A percentile compares a stretch with the other conserved stretches of the same genome.
These are phyloP conservation scores for Eumerus sabulonum DNA, from an alignment of 2,888 invertebrate species.

Conservation along the genomic window DNA sequence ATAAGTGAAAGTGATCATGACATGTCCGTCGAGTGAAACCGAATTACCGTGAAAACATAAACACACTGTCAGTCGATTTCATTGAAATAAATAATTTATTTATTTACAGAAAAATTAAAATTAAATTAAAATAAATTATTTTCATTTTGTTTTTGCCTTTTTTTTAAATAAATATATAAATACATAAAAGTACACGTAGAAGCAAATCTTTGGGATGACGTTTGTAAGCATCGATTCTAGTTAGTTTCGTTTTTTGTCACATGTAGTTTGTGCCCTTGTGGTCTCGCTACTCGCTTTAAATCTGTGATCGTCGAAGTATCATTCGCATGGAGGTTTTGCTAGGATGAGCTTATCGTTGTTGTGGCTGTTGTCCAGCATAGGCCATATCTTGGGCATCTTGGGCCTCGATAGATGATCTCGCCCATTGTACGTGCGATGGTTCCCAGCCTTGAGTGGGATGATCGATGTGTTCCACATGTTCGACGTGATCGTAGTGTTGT, in stretches of 20 bases:
- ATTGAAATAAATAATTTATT: slow-evolving; percentile 49
- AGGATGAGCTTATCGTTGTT: slow-evolving; percentile 18
- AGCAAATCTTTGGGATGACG: slow-evolving; percentile 72
- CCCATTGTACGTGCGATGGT: slow-evolving; percentile 82
- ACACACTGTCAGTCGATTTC: no score
- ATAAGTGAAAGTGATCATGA: slow-evolving; percentile 14
- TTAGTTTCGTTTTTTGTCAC: slow-evolving; percentile 57
- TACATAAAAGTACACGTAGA: slow-evolving; percentile 52
- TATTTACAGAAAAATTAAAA: slow-evolving; percentile 70
- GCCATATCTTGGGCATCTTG: slow-evolving; percentile 78
- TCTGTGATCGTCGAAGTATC: slow-evolving; percentile 68
- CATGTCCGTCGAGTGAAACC: slow-evolving; percentile 39
- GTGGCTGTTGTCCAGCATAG: slow-evolving; percentile 75
- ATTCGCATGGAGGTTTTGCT: slow-evolving; percentile 46
- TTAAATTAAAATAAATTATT: slow-evolving; percentile 57
- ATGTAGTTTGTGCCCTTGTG: no score
- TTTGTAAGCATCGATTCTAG: slow-evolving; percentile 55
- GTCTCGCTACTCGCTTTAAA: slow-evolving; percentile 50
- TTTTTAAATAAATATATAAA: slow-evolving; percentile 55
- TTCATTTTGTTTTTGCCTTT: slow-evolving; percentile 4
- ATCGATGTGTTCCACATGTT: slow-evolving; percentile 81
- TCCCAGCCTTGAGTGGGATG: slow-evolving; percentile 78
- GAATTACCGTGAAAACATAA: no score
- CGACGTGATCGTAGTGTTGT: slow-evolving; percentile 76
- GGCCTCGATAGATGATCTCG: slow-evolving; percentile 80